Evolutionary conservation across 1,140 invertebrate genomes (phyloP).

Genomic region (Meloidogyne exigua): DNA sequence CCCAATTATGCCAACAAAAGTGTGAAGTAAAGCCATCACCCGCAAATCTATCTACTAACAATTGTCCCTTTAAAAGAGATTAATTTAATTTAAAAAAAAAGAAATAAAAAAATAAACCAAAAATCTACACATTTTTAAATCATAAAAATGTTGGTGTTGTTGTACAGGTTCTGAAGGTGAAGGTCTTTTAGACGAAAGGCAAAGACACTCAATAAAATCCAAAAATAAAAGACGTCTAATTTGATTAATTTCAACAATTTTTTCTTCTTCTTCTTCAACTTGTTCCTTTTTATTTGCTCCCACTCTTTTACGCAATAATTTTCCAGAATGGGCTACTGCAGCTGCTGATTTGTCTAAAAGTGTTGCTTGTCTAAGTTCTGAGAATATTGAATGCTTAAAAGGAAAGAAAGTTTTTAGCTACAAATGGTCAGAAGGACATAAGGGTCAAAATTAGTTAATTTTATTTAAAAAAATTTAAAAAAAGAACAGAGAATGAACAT

Average conservation of each 20-base stretch:
- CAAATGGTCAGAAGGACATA: no score
- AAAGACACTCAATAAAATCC: conserved; percentile 36
- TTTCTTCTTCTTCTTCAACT: not conserved
- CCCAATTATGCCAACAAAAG: conserved; percentile 24
- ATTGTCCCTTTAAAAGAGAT: conserved; percentile 19
- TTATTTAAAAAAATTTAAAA: no score
- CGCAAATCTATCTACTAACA: conserved; percentile 13
- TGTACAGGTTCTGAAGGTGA: not conserved
- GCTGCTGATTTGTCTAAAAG: conserved; percentile 23
- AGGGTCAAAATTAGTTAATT: no score
- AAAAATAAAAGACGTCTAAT: conserved; percentile 29
- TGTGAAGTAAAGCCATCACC: conserved; percentile 24
- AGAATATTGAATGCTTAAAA: conserved; percentile 19
- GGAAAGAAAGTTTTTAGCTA: not conserved
- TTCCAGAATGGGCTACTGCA: conserved; percentile 32
- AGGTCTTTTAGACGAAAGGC: conserved; percentile 64
- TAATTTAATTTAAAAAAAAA: not conserved
- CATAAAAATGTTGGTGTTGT: conserved; percentile 11
- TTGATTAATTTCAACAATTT: not conserved
- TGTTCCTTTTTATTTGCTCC: not conserved
- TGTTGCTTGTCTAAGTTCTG: conserved; percentile 22
- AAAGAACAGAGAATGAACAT: no score
- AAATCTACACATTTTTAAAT: conserved; percentile 23
- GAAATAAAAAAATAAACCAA: conserved; percentile 14
- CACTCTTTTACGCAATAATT: conserved; percentile 12